phyloP scores from a whole-genome alignment of 2,797 vertebrate species.

The Malacoctenus gilli region DNA sequence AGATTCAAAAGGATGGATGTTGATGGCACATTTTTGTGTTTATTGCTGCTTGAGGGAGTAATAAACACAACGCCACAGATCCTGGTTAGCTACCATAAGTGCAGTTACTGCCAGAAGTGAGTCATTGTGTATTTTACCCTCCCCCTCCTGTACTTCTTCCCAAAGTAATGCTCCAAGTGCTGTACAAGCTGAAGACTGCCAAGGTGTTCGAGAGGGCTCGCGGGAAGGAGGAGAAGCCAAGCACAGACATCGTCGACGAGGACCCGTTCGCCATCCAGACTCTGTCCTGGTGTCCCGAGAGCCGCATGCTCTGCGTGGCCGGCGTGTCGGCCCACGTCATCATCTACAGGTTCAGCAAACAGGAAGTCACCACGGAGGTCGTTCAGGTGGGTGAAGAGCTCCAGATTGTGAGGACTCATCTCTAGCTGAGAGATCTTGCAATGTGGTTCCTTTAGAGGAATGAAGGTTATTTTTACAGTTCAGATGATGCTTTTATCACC shows the following conservation, averaged over 20 bases:
- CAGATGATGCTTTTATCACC: too few species aligned
- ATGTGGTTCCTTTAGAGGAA: too few species aligned
- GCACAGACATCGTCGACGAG: constrained; percentile 93
- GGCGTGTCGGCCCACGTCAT: constrained; percentile 96
- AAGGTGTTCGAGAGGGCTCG: constrained; percentile 96
- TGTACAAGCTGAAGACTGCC: constrained; percentile 98
- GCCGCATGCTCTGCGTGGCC: constrained; percentile 92
- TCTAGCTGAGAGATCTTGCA: too few species aligned
- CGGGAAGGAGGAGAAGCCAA: constrained; percentile 91
- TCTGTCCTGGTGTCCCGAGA: constrained; percentile 95
- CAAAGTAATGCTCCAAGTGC: constrained; percentile 94
- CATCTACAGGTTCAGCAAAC: constrained; percentile 96
- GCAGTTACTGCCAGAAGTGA: background rate
- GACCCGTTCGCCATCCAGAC: constrained; percentile 98
- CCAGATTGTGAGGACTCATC: too few species aligned
- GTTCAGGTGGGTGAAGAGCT: constrained; percentile 85
- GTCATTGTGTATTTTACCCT: background rate
- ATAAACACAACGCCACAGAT: too few species aligned
- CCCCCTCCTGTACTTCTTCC: constrained; percentile 14
- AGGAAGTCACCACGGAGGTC: constrained; percentile 90
- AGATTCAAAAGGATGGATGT: too few species aligned
- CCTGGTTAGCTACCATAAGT: too few species aligned
- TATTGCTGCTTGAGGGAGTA: too few species aligned
- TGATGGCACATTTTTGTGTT: background rate
- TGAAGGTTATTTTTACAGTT: too few species aligned